Conservation (phyloP, 2,797 vertebrate genomes). For the Adelosebastes latens region DNA sequence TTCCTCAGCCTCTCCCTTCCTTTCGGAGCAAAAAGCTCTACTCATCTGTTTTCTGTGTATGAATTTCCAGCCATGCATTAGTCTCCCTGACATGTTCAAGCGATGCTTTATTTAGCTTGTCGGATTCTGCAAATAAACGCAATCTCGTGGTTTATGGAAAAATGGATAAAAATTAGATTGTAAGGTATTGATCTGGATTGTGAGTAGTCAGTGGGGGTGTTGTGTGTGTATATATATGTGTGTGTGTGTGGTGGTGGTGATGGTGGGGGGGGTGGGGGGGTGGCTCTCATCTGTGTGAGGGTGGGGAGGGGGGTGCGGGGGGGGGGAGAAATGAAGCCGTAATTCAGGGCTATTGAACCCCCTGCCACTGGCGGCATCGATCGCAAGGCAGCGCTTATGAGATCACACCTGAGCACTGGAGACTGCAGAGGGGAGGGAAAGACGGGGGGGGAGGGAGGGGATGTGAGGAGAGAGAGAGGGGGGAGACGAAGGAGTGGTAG, state of each 20-base stretch:
- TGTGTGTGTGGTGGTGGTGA: conserved; percentile 14
- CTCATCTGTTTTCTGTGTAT: conserved; percentile 84
- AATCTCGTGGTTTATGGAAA: conserved; percentile 99
- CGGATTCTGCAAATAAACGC: conserved; percentile 99
- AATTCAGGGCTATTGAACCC: conserved; percentile 96
- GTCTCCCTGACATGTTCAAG: conserved; percentile 79
- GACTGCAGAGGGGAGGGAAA: conserved; percentile 70
- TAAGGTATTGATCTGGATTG: conserved; percentile 94
- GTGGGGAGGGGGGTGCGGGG: conserved; percentile 68
- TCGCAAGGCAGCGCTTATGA: conserved; percentile 89
- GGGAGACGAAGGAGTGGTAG: conserved; percentile 29
- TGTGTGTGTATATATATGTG: conserved; percentile 8
- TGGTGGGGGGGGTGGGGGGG: conserved; percentile 57
- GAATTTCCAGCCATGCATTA: conserved; percentile 80
- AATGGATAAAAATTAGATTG: conserved; percentile 99
- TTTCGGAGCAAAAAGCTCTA: conserved; percentile 79
- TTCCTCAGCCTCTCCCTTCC: conserved; percentile 61
- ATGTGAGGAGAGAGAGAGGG: background rate
- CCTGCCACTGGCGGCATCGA: conserved; percentile 93
- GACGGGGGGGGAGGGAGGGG: conserved; percentile 22
- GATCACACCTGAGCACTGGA: conserved; percentile 92
- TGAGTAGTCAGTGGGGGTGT: conserved; percentile 68
- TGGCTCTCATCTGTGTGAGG: conserved; percentile 95
- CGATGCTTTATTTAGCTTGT: conserved; percentile 95
- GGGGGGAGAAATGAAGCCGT: conserved; percentile 94